These are phyloP conservation scores for Ectemnius lituratus DNA, from an alignment of 2,888 invertebrate genomes.

Conservation along the genomic window DNA sequence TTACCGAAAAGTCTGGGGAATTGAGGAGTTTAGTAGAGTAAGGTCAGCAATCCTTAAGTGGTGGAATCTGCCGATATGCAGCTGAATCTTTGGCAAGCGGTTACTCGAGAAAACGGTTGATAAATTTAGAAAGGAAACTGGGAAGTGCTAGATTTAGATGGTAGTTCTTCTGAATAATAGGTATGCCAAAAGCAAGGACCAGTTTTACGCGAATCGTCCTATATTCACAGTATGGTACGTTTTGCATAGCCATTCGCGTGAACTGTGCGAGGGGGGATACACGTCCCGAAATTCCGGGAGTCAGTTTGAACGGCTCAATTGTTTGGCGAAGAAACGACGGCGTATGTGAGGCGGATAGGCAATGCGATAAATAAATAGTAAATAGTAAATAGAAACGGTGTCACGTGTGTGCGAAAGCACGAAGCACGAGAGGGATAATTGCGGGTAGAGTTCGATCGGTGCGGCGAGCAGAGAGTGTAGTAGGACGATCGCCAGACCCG, in stretches of 20 bases:
- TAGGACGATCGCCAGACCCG: conserved; percentile 43
- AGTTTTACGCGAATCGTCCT: no score
- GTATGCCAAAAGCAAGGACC: neutral
- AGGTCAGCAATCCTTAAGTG: neutral
- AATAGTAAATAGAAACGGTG: conserved; percentile 52
- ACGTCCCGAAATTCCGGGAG: neutral
- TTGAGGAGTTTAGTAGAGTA: no score
- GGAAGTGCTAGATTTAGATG: no score
- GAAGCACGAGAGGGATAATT: conserved; percentile 60
- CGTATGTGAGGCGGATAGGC: conserved; percentile 4
- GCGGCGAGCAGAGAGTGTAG: conserved; percentile 50
- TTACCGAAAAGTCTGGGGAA: neutral
- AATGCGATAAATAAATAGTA: conserved; percentile 67
- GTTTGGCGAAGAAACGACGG: conserved; percentile 14
- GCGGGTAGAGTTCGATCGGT: conserved; percentile 60
- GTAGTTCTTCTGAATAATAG: neutral
- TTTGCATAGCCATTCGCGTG: no score
- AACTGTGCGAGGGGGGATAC: neutral
- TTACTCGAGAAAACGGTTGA: no score
- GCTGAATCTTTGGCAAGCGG: neutral
- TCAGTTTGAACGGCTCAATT: neutral
- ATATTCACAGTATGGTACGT: no score
- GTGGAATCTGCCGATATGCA: neutral
- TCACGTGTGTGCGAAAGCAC: conserved; percentile 46
- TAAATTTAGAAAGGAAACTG: no score